Evolutionary conservation across 2,888 invertebrate genomes (phyloP).

Genomic region (Hesperia comma): DNA sequence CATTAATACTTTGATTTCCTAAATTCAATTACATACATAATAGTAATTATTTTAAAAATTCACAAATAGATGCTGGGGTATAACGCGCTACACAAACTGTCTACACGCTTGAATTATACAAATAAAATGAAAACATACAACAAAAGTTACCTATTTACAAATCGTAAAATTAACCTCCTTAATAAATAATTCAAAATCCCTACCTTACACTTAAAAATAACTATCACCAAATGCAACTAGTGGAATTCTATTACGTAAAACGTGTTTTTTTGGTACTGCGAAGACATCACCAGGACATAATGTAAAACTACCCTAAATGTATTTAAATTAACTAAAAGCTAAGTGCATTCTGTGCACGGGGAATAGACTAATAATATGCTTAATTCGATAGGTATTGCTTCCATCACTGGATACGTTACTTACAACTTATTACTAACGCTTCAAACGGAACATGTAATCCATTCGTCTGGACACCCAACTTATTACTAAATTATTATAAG

Average conservation of each 20-base stretch:
- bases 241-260: slow-evolving; percentile 28
- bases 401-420: not conserved
- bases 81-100: not conserved
- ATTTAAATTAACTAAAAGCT: not conserved
- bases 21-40: not conserved
- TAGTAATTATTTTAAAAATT: not conserved
- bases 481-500: not conserved
- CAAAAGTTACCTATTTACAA: slow-evolving; percentile 11
- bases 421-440: not conserved
- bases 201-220: slow-evolving; percentile 9
- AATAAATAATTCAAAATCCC: not conserved
- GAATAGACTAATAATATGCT: not conserved
- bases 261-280: slow-evolving; percentile 16
- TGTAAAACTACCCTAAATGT: not conserved
- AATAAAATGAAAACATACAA: slow-evolving; percentile 9
- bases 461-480: not conserved
- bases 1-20: slow-evolving; percentile 25
- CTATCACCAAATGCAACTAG: slow-evolving; percentile 30
- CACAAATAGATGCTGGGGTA: slow-evolving; percentile 11
- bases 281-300: slow-evolving; percentile 4
- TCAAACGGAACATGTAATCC: too few relatives aligned
- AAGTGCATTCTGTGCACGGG: not conserved
- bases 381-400: slow-evolving; percentile 9
- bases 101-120: not conserved
- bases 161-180: not conserved